phyloP scores from a whole-genome alignment of 2,888 invertebrate genomes.

The Nemotelus nigrinus region DNA sequence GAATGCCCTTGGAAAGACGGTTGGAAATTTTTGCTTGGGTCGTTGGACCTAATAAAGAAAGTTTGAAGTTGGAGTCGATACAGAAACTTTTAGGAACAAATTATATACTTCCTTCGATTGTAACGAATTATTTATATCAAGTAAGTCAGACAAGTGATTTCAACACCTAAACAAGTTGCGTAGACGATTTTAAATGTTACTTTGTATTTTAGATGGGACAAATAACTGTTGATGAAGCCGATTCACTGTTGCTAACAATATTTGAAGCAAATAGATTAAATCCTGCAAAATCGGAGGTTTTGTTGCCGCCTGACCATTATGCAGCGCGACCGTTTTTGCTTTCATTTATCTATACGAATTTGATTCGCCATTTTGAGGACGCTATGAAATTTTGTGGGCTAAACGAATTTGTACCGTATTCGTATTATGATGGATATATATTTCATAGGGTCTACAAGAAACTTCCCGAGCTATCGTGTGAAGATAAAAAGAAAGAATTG shows the following conservation, averaged over 20 bases:
- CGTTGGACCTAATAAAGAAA: conserved; percentile 17
- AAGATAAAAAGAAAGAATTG: conserved; percentile 27
- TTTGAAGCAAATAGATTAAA: conserved; percentile 17
- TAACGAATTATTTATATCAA: conserved; percentile 43
- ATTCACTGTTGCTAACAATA: conserved; percentile 45
- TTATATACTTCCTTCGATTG: conserved; percentile 42
- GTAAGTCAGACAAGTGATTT: conserved; percentile 1
- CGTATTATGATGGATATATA: conserved; percentile 47
- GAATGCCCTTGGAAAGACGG: conserved; percentile 9
- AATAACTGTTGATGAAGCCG: conserved; percentile 49
- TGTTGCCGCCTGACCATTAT: conserved; percentile 32
- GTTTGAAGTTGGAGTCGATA: conserved; percentile 15
- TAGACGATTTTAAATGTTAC: neutral
- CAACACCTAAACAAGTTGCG: neutral
- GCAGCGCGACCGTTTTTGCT: conserved; percentile 47
- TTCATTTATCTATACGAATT: conserved; percentile 41
- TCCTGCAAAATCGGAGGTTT: conserved; percentile 22
- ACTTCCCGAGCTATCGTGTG: conserved; percentile 18
- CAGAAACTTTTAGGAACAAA: conserved; percentile 10
- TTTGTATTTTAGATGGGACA: conserved; percentile 40
- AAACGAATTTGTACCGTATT: conserved; percentile 20
- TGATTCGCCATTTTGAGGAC: conserved; percentile 32
- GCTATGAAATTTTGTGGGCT: conserved; percentile 45
- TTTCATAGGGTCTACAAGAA: conserved; percentile 49
- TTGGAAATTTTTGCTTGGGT: conserved; percentile 41